These are phyloP conservation scores for Anthonomus grandis DNA, from an alignment of 1,140 invertebrate species.

Conservation along the genomic window DNA sequence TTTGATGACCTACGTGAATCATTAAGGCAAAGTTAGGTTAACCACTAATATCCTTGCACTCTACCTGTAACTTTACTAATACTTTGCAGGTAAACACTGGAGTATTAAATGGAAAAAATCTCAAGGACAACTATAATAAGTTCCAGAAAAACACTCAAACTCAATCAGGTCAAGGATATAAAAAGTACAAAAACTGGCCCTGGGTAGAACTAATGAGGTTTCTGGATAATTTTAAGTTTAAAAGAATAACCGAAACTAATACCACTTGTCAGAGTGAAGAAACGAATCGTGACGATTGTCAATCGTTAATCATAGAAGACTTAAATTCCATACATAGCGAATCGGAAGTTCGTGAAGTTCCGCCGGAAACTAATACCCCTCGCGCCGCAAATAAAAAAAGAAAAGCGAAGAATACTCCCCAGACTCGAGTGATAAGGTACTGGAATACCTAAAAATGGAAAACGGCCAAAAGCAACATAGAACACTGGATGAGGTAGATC, in stretches of 20 bases:
- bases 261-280: slow-evolving; percentile 4
- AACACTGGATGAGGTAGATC: not conserved
- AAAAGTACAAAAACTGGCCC: slow-evolving; percentile 8
- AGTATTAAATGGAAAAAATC: slow-evolving; percentile 2
- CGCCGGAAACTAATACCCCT: slow-evolving; percentile 3
- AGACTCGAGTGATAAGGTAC: not conserved
- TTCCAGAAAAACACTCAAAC: not conserved
- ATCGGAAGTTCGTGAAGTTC: slow-evolving; percentile 4
- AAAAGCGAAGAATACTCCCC: not conserved
- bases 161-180: not conserved
- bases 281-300: not conserved
- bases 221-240: slow-evolving; percentile 1
- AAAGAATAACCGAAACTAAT: slow-evolving; percentile 1
- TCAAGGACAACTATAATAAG: slow-evolving; percentile 1
- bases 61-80: not conserved
- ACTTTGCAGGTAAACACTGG: slow-evolving; percentile 1
- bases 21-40: not conserved
- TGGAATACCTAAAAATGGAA: slow-evolving; percentile 2
- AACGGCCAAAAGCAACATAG: not conserved
- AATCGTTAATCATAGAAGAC: not conserved
- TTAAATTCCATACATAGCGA: not conserved
- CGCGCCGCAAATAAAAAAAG: not conserved
- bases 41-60: not conserved
- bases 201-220: slow-evolving; percentile 4
- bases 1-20: not conserved